Base-by-base conservation (phyloP, 2,888 invertebrate genomes). In the Megamerina dolium region DNA sequence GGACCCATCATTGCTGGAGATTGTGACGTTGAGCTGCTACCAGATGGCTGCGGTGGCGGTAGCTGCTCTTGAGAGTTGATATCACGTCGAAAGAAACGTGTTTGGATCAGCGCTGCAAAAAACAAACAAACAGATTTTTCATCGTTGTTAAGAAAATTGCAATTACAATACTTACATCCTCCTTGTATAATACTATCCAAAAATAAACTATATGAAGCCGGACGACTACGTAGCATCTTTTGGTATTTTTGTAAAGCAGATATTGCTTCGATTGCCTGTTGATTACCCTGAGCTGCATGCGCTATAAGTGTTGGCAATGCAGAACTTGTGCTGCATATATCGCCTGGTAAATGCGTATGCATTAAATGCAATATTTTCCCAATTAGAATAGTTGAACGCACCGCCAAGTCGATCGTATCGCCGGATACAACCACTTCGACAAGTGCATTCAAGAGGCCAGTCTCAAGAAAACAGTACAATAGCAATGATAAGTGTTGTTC, bases 341-440 rank as follows among this genome's bases (percentile, higher is more conserved):
- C 90, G 37, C 88, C 80, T 41, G 95, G 95, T 64, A 95, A 75
- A 57, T 91, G 79, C 39, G 83, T 77, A 71, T 91, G 88, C 61
- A 86, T 85, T 66, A 95, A 76, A 72, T 92, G 87, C 58, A 95
- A 74, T 41, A 96, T 76, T 73, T 93, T 91, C 45, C 86, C 90
- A 55, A 95, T 75, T 43, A 96, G 74, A 53, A 95, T 85, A 14
- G 94, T 93, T 37, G 94, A 90, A 56, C 92, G 80, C 52, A 95
- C 88, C 46, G 91, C 92, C 58, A 95, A 83, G 66, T 89, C 85
- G 12, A 29, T 32, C 14, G 85, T 85, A 67, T 94, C 92, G 64
- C 87, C 87, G 40, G 87, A 84, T 31, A 90, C 84, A 54, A 94
- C 88, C 21, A 94, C 93, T 74, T 94, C 91, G 23, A 90, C 87